phyloP scores from a whole-genome alignment of 1,140 invertebrate species.

The Myzus persicae region DNA sequence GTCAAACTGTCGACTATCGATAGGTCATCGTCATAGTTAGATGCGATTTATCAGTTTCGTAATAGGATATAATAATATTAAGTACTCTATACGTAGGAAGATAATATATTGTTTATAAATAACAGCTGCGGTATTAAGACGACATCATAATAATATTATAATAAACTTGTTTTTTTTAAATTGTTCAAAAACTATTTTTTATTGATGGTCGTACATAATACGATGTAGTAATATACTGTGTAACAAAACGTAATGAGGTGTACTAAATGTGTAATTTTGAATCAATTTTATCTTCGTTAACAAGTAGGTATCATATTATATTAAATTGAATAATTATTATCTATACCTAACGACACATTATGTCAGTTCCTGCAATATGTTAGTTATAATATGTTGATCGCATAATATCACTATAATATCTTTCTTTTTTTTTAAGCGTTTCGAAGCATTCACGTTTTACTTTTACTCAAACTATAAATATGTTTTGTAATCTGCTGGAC shows the following conservation, averaged over 20 bases:
- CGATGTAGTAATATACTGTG: background rate
- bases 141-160: background rate
- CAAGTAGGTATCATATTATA: no score
- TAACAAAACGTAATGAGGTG: background rate
- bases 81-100: background rate
- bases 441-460: background rate
- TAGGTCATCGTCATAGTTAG: background rate
- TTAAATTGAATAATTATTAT: background rate
- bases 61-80: background rate
- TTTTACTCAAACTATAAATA: background rate
- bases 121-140: background rate
- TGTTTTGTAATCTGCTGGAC: background rate
- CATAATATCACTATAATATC: background rate
- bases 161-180: background rate
- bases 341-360: background rate
- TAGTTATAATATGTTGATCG: background rate
- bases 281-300: background rate
- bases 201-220: background rate
- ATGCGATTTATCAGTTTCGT: background rate
- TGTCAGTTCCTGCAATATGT: background rate
- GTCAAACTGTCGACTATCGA: background rate
- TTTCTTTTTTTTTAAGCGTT: background rate
- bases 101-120: background rate
- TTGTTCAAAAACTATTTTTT: background rate
- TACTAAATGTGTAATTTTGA: background rate